These are phyloP conservation scores for Odontamblyopus rebecca DNA, from an alignment of 2,797 vertebrate genomes.

Conservation along the genomic window DNA sequence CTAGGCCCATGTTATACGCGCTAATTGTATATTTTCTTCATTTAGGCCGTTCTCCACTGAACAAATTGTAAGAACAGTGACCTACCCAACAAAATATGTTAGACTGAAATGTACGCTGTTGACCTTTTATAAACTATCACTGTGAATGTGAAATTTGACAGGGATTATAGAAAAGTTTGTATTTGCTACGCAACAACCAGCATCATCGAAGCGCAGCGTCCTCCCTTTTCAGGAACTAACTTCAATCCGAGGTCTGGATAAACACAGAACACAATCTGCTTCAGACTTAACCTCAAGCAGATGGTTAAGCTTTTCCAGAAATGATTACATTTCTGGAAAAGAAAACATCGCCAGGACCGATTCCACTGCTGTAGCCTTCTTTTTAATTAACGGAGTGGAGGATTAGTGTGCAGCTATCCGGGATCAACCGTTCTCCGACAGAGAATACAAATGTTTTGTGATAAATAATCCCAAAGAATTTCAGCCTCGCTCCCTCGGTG, in stretches of 20 bases:
- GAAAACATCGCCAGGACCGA: constrained; percentile 73
- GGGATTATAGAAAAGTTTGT: constrained; percentile 23
- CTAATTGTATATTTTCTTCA: neutral
- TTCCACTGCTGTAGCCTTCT: constrained; percentile 85
- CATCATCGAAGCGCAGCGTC: constrained; percentile 36
- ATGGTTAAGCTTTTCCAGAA: constrained; percentile 94
- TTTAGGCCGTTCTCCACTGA: neutral
- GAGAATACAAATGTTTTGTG: constrained; percentile 85
- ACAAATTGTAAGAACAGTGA: neutral
- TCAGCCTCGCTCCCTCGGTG: constrained; percentile 62
- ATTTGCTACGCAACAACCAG: constrained; percentile 22
- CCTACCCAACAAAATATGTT: neutral
- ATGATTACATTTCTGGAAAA: constrained; percentile 88
- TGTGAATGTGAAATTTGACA: constrained; percentile 1
- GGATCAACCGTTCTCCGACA: constrained; percentile 81
- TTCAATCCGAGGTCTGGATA: constrained; percentile 82
- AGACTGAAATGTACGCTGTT: neutral
- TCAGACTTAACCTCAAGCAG: constrained; percentile 91
- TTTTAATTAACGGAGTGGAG: constrained; percentile 92
- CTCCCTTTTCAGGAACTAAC: constrained; percentile 53
- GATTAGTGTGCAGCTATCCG: constrained; percentile 88
- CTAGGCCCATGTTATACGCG: constrained; percentile 34
- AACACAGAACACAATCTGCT: constrained; percentile 84
- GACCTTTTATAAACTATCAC: constrained; percentile 1
- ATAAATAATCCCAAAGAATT: constrained; percentile 81